These are phyloP conservation scores for Polydesmus complanatus DNA, from an alignment of 2,888 invertebrate species.

Conservation along the genomic window DNA sequence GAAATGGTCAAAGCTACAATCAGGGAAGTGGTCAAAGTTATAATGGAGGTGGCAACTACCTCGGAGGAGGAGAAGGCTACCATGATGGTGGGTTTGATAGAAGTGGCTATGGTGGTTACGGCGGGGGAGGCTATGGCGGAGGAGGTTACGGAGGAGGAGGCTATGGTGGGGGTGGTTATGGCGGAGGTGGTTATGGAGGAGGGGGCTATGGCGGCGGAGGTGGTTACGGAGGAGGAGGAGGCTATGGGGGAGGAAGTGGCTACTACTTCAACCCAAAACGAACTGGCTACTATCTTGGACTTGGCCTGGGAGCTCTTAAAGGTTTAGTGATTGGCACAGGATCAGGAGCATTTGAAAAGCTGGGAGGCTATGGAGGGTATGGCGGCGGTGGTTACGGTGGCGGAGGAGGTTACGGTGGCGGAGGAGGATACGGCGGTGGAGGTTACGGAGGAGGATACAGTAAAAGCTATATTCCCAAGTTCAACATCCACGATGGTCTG, in stretches of 20 bases:
- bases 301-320: neutral
- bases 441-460: neutral
- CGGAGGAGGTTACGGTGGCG: conserved; percentile 1
- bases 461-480: conserved; percentile 4
- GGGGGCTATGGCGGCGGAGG: conserved; percentile 1
- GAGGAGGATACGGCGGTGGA: neutral
- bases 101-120: no score
- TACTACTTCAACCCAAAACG: neutral
- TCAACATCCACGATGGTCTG: conserved; percentile 11
- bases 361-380: neutral
- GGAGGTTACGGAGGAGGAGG: neutral
- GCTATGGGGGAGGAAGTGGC: neutral
- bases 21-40: no score
- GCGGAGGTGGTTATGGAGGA: neutral
- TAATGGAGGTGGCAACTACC: conserved; percentile 5
- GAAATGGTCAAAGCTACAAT: neutral
- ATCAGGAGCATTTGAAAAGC: neutral
- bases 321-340: neutral
- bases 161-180: neutral
- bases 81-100: neutral
- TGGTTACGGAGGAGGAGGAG: conserved; percentile 1
- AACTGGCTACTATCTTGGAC: conserved; percentile 1
- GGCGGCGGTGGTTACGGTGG: conserved; percentile 6
- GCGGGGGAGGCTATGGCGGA: neutral
- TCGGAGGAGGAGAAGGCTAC: conserved; percentile 2